phyloP scores from a whole-genome alignment of 2,888 invertebrate species.

The Polydrusus tereticollis region DNA sequence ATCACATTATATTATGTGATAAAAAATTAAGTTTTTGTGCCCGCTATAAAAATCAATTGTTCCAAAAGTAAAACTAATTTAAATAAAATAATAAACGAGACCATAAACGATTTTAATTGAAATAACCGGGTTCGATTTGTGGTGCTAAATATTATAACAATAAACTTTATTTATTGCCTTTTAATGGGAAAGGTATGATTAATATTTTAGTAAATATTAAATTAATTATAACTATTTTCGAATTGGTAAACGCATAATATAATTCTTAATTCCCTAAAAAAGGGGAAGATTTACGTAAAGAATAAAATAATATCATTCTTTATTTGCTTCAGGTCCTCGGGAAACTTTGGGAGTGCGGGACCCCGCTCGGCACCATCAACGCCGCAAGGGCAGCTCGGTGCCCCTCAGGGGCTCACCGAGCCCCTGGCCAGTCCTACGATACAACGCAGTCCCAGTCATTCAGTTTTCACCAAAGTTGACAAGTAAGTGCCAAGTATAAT shows the following conservation, averaged over 20 bases:
- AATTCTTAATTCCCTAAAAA: too few relatives aligned
- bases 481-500: too few relatives aligned
- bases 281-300: not conserved
- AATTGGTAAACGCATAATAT: too few relatives aligned
- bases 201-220: too few relatives aligned
- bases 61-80: not conserved
- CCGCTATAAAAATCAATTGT: not conserved
- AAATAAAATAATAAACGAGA: not conserved
- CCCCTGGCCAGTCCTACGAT: conserved; percentile 61
- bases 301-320: not conserved
- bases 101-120: not conserved
- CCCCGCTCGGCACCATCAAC: conserved; percentile 80
- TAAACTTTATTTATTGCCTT: too few relatives aligned
- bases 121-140: not conserved
- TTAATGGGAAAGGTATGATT: too few relatives aligned
- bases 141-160: not conserved
- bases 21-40: not conserved
- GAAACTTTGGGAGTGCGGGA: conserved; percentile 73
- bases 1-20: not conserved
- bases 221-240: too few relatives aligned
- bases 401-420: conserved; percentile 51
- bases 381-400: conserved; percentile 70
- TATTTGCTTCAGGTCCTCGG: conserved; percentile 72
- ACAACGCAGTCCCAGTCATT: conserved; percentile 63
- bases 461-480: conserved; percentile 64